Evolutionary conservation across 2,888 invertebrate genomes (phyloP), one percentile per base, ranked within the genome.

Genomic region (Cactoblastis cactorum): DNA sequence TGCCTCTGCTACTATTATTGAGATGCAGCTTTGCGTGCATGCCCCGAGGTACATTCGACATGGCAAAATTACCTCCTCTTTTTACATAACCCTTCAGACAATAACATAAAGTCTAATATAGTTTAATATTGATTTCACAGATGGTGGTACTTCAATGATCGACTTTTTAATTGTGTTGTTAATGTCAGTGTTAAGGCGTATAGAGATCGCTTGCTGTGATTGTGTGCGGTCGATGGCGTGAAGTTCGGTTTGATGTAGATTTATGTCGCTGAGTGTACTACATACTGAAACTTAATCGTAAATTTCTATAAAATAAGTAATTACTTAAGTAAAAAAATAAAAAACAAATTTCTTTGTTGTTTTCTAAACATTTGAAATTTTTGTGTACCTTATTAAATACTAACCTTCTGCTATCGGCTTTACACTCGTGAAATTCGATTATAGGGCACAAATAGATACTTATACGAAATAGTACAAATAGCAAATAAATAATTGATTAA

Each of bases 81-180:
- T 12, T 49, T 3, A 6, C 1, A 46, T 52, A 48, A 54, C 46
- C 56, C 64, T 63, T 75, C 76, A 57, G 6, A 0, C 14, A 15
- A 45, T 0, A 34, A 0, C 0, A 43, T 74, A 83, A 60, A 59
- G 78, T 63, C 65, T n/a, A 55, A 45, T 59, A 48, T 74, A 1
- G 9, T 2, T 1, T 53, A 43, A 14, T 39, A 12, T 19, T 14
- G 37, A 56, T 53, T 32, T 45, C 22, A 50, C 32, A 45, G 2
- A 19, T n/a, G 46, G 48, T 64, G 58, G 68, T 60, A 53, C 55
- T 60, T 62, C 68, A 68, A 74, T 76, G 79, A 81, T 82, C 72
- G 79, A 79, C 80, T 84, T 83, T 88, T 89, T 88, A 87, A 86
- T 87, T 87, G 84, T 86, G 72, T 87, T 86, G 83, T 85, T 83